Evolutionary conservation across 2,888 invertebrate species (phyloP), one percentile per base, ranked within the genome.

Genomic region (Ectemnius cavifrons): DNA sequence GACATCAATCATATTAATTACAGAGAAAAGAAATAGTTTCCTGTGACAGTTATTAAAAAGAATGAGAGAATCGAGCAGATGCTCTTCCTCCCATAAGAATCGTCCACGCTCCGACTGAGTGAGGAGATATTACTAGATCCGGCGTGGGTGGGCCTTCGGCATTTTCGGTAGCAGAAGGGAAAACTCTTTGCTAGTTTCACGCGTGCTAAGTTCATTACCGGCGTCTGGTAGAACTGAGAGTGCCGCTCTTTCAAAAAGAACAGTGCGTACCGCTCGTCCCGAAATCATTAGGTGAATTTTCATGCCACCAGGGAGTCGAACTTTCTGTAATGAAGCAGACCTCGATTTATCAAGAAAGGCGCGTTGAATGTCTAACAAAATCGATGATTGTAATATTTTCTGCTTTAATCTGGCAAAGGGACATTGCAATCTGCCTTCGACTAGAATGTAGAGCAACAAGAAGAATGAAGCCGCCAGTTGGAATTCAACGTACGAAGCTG

Each of bases 1-100:
- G 58, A 56, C 79, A 84, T 85, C 84, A 84, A 85, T 85, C 85
- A 85, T 77, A 77, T 80, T 82, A 85, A 85, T 80, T 84, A 83
- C 67, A 76, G 61, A 60, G 59, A 71, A 75, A 77, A 75, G 71
- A 68, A 72, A 56, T 63, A 75, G 61, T 56, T 46, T 67, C 65
- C 57, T 63, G 73, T 70, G 82, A 82, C 82, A 80, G 67, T 80
- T 80, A 80, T 82, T 82, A 75, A 75, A 82, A 82, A 70, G 70
- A 79, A 82, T 73, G 82, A 81, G 75, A 58, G 68, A 71, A 60
- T 69, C 62, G 59, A 78, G 69, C 83, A 80, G 76, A 82, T 82
- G 82, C 65, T 73, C 47, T 28, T 47, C 47, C 57, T 23, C 37
- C 67, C 69, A 49, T 77, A 67, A 65, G 80, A 82, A 82, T 84